Evolutionary conservation across 2,113 vertebrate genomes (phyloP).

Genomic region (Dromaius novaehollandiae): DNA sequence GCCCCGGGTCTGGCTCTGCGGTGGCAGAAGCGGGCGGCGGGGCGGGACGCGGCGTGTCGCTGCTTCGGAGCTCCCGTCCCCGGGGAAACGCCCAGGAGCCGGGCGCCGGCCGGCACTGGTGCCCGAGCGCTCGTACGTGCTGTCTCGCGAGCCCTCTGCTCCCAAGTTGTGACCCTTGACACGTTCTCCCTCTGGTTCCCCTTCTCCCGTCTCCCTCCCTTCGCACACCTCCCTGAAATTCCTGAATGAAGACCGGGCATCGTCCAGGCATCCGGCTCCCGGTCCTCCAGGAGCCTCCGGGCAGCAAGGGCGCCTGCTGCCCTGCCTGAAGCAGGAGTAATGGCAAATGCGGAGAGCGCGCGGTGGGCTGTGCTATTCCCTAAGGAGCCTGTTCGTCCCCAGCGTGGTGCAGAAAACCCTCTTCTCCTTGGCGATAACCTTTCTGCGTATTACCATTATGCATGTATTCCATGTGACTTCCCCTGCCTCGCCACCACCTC

Average conservation of each 20-base stretch:
- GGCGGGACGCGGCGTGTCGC: background rate
- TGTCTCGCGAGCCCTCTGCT: conserved; percentile 20
- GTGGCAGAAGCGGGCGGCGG: background rate
- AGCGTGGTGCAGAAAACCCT: conserved; percentile 56
- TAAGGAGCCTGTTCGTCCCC: conserved; percentile 75
- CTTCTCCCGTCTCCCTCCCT: conserved; percentile 27
- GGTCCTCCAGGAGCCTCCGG: conserved; percentile 12
- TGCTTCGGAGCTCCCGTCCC: background rate
- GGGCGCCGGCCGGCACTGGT: background rate
- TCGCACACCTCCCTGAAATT: background rate
- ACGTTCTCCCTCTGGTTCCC: background rate
- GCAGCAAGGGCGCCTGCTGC: conserved; percentile 23
- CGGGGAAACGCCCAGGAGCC: background rate
- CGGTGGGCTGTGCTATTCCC: conserved; percentile 59
- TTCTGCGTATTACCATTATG: conserved; percentile 89
- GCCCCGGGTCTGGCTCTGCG: background rate
- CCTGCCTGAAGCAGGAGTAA: conserved; percentile 48
- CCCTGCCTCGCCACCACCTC: conserved; percentile 76
- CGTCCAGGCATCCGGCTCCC: conserved; percentile 45
- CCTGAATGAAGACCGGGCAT: background rate
- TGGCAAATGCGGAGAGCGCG: conserved; percentile 56
- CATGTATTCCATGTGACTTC: conserved; percentile 85
- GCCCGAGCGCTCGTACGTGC: background rate
- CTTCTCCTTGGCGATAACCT: conserved; percentile 75
- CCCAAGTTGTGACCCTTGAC: background rate